A percentile compares a stretch with the other conserved stretches of the same genome.
Evolutionary conservation across 2,113 vertebrate species (phyloP).

Genomic region (Pomatorhinus ruficollis): DNA sequence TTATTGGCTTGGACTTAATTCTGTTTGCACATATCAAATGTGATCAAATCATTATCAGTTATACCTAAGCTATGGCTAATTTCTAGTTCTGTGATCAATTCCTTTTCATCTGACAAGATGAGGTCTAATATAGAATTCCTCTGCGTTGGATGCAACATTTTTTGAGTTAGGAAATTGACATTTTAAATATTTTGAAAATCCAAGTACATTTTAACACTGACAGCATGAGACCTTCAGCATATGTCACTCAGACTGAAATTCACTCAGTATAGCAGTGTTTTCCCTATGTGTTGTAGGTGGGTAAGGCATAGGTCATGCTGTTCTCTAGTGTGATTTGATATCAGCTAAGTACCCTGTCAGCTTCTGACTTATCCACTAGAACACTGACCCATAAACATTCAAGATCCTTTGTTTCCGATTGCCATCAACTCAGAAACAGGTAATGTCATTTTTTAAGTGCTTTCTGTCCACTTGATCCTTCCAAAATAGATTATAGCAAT

Average conservation of each 20-base stretch:
- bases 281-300: background rate
- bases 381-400: conserved; percentile 34
- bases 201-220: background rate
- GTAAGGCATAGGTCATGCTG: conserved; percentile 5
- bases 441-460: conserved; percentile 23
- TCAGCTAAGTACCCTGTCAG: conserved; percentile 59
- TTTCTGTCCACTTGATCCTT: conserved; percentile 50
- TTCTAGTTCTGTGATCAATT: conserved; percentile 24
- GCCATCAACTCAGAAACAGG: conserved; percentile 27
- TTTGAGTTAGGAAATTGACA: background rate
- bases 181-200: conserved; percentile 32
- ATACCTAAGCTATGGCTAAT: background rate
- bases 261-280: background rate
- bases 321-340: conserved; percentile 43
- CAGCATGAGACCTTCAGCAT: background rate
- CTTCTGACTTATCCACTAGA: conserved; percentile 1
- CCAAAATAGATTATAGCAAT: conserved; percentile 34
- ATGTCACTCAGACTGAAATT: background rate
- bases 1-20: conserved; percentile 18
- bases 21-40: conserved; percentile 21
- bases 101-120: conserved; percentile 31
- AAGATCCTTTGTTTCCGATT: conserved; percentile 22
- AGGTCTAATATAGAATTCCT: conserved; percentile 11
- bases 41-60: background rate
- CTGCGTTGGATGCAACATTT: background rate